phyloP scores from a whole-genome alignment of 2,113 vertebrate species.

The Arenaria interpres region DNA sequence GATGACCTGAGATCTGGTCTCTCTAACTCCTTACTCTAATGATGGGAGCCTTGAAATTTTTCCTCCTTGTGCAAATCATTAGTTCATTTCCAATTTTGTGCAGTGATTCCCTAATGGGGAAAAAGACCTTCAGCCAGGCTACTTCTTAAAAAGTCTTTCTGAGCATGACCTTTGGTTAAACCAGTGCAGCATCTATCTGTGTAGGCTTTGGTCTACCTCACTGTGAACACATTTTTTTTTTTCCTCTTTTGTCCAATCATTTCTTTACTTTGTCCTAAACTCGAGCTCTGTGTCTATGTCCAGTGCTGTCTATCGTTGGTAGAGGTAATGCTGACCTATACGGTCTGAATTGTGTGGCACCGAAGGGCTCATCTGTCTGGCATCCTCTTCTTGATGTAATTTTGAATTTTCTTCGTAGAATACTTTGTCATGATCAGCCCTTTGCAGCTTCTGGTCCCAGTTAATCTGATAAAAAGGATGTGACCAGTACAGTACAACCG shows the following conservation, averaged over 20 bases:
- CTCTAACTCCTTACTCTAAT: not conserved
- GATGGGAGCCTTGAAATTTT: not conserved
- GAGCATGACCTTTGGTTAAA: not conserved
- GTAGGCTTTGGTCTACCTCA: not conserved
- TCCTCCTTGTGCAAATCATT: not conserved
- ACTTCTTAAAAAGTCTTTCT: not conserved
- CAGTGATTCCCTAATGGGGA: not conserved
- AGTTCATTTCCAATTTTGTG: not conserved
- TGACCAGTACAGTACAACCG: fast-evolving
- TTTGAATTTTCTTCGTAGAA: not conserved
- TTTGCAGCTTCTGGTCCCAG: not conserved
- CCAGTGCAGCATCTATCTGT: not conserved
- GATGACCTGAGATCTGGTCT: not conserved
- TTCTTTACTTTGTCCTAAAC: not conserved
- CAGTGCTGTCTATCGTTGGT: not conserved
- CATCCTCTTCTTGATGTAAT: not conserved
- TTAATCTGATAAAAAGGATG: not conserved
- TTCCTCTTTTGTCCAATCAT: too few relatives aligned
- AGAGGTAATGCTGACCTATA: not conserved
- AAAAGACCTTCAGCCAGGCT: not conserved
- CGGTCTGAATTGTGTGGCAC: not conserved
- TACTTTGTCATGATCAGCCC: not conserved
- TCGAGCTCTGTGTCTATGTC: not conserved
- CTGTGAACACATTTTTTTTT: not conserved
- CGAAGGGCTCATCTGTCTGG: not conserved